Evolutionary conservation across 2,113 vertebrate genomes (phyloP).

Genomic region (Lophius piscatorius): DNA sequence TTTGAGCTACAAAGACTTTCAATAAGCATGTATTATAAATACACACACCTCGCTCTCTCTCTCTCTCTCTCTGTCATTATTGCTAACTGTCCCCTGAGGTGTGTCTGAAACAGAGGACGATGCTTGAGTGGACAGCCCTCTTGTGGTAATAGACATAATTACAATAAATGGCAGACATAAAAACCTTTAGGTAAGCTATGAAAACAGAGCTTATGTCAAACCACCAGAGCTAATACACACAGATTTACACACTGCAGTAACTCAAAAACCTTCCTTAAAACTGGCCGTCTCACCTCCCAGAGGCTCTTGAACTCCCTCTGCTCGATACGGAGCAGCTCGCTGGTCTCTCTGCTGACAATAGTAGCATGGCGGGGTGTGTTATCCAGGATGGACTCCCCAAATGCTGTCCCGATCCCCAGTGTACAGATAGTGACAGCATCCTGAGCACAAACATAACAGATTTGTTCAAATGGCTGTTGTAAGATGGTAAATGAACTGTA

Average conservation of each 20-base stretch:
- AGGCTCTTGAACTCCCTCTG: conserved; percentile 98
- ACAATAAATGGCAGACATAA: conserved; percentile 19
- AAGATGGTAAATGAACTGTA: too few species aligned
- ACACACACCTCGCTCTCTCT: neutral
- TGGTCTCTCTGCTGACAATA: conserved; percentile 94
- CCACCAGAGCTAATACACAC: too few species aligned
- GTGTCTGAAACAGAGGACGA: conserved; percentile 1
- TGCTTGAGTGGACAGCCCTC: conserved; percentile 52
- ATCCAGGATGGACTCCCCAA: conserved; percentile 98
- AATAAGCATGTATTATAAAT: neutral
- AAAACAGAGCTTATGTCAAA: too few species aligned
- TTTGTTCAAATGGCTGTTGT: neutral
- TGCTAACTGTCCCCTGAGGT: conserved; percentile 11
- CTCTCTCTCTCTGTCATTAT: neutral
- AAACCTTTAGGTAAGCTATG: neutral
- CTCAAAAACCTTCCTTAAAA: too few species aligned
- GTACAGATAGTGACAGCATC: conserved; percentile 98
- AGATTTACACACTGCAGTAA: too few species aligned
- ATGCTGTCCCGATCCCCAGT: conserved; percentile 95
- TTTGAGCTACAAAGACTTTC: neutral
- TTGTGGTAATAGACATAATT: conserved; percentile 56
- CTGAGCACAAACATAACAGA: conserved; percentile 71
- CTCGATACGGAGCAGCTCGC: conserved; percentile 94
- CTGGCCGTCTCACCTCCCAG: conserved; percentile 88
- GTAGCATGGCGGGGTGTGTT: conserved; percentile 98